phyloP scores from a whole-genome alignment of 2,113 vertebrate species.

The Eonycteris spelaea region DNA sequence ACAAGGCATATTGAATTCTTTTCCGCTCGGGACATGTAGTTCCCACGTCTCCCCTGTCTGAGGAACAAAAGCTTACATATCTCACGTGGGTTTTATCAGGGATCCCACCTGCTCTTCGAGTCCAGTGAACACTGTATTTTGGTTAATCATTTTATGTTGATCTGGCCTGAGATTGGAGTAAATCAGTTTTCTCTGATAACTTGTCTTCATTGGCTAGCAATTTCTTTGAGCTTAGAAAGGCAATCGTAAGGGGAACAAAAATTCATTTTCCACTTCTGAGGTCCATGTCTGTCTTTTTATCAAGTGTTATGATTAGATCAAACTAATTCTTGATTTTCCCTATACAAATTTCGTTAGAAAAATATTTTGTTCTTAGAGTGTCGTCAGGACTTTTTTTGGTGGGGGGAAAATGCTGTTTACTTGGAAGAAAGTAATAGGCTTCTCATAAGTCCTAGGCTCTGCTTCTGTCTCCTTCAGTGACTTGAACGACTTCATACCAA shows the following conservation, averaged over 20 bases:
- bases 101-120: background rate
- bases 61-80: background rate
- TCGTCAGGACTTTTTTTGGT: background rate
- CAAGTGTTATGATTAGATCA: background rate
- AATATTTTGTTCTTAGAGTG: background rate
- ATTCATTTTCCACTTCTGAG: background rate
- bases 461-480: background rate
- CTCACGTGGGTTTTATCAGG: accelerated
- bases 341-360: background rate
- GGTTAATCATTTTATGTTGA: background rate
- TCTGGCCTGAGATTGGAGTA: background rate
- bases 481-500: background rate
- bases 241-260: background rate
- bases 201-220: background rate
- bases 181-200: background rate
- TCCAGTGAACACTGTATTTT: background rate
- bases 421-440: background rate
- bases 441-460: background rate
- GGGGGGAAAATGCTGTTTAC: background rate
- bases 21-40: background rate
- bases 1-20: slow-evolving; percentile 33
- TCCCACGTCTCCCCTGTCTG: background rate
- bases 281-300: background rate
- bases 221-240: background rate
- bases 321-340: background rate